These are phyloP conservation scores for Acholoe squamosa DNA, from an alignment of 2,888 invertebrate species.

Conservation along the genomic window DNA sequence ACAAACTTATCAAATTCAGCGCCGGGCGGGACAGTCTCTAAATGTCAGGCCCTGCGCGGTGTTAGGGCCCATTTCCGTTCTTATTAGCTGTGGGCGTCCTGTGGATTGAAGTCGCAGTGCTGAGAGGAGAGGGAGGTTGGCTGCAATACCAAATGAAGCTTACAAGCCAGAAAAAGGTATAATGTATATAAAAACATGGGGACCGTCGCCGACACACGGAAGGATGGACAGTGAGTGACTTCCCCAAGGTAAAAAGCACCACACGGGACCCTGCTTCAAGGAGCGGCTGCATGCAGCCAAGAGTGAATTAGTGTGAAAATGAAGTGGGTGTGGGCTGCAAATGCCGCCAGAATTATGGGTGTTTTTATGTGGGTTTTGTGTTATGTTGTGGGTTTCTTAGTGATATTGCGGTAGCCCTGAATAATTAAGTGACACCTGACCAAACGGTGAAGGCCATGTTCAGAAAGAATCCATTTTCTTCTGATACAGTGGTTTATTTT, in stretches of 20 bases:
- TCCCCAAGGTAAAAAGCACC: background rate
- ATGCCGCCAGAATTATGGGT: background rate
- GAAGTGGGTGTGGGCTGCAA: background rate
- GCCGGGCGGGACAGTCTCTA: background rate
- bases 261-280: background rate
- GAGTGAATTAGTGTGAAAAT: constrained; percentile 27
- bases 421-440: background rate
- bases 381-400: background rate
- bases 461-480: too few species aligned
- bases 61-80: constrained; percentile 52
- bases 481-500: too few species aligned
- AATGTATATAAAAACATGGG: too few species aligned
- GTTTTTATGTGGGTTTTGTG: background rate
- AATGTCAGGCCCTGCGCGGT: constrained; percentile 15
- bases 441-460: too few species aligned
- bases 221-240: background rate
- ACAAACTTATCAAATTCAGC: constrained; percentile 54
- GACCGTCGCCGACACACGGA: background rate
- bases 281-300: background rate
- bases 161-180: background rate
- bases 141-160: background rate
- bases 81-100: background rate
- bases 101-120: background rate
- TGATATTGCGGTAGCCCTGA: background rate
- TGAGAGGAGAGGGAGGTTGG: background rate